Conservation (phyloP, 2,113 vertebrate species). For the Labeo catla region DNA sequence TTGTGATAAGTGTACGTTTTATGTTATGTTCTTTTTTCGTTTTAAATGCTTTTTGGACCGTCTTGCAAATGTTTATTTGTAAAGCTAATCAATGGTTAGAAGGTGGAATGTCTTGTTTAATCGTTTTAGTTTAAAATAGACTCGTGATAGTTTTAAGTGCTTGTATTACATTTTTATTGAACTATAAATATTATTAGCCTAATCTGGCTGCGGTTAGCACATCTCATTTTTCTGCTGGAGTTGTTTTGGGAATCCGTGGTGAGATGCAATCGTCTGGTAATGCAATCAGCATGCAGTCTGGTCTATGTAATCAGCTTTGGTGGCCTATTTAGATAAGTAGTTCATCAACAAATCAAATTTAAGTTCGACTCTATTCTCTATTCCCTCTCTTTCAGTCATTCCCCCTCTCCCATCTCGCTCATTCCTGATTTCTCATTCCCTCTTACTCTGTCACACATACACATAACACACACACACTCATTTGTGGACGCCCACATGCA, state of each 20-base stretch:
- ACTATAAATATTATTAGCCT: conserved; percentile 2
- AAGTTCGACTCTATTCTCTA: conserved; percentile 6
- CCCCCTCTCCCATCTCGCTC: neutral
- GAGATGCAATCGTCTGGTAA: conserved; percentile 31
- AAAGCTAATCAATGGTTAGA: neutral
- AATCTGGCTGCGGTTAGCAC: neutral
- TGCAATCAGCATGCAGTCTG: conserved; percentile 34
- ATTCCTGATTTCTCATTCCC: neutral
- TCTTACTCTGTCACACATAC: neutral
- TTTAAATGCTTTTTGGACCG: neutral
- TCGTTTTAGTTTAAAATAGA: neutral
- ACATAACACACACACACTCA: neutral
- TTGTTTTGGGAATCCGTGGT: conserved; percentile 29
- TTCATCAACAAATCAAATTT: conserved; percentile 33
- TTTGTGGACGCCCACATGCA: conserved; percentile 28
- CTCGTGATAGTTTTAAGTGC: neutral
- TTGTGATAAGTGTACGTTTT: neutral
- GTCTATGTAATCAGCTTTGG: conserved; percentile 35
- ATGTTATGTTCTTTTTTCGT: neutral
- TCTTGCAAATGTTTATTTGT: neutral
- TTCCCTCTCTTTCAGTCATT: conserved; percentile 4
- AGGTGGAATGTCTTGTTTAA: neutral
- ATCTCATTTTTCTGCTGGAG: conserved; percentile 17
- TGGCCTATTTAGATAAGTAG: conserved; percentile 36
- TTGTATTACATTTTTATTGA: neutral